Evolutionary conservation across 2,113 vertebrate genomes (phyloP), one percentile per base, ranked within the genome.

Genomic region (Mixornis gularis): DNA sequence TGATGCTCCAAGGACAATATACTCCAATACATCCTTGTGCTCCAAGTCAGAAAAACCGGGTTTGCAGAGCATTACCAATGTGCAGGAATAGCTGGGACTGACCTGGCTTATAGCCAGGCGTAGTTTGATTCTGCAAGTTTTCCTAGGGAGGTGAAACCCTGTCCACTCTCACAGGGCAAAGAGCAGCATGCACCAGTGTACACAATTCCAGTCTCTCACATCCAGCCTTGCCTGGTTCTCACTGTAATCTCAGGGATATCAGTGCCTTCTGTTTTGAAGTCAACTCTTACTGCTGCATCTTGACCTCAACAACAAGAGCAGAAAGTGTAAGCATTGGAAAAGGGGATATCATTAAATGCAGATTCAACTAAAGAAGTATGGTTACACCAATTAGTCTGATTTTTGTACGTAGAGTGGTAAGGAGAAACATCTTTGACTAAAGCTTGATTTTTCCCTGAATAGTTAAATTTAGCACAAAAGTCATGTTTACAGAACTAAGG

Each of bases 141-240:
- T 64, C 49, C 48, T 29, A 55, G 18, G 24, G 3, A 2, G 30
- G 10, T 63, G 51, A 80, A 89, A 58, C 24, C 48, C 48, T 74
- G 30, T 52, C 48, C 21, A 13, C 30, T 26, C n/a, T 21, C n/a
- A 20, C 15, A 60, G 40, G 48, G 40, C n/a, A 56, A 36, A 59
- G 22, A 40, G 36, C 24, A n/a, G 26, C 0, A 0, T 14, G 32
- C 22, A 34, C 22, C 1, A 1, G 22, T 51, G 8, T 17, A 30
- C 13, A 8, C 1, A 2, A 24, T 84, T 44, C 46, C 69, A 43
- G 27, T 40, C 20, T 63, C 24, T 64, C 69, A 68, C 25, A 83
- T 46, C 9, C 76, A 89, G n/a, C 17, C 34, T 87, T 4, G 5
- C 30, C 40, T 71, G 15, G 21, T 19, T 84, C 60, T 68, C 63